phyloP scores from a whole-genome alignment of 2,888 invertebrate species.

The Slavum lentiscoides region DNA sequence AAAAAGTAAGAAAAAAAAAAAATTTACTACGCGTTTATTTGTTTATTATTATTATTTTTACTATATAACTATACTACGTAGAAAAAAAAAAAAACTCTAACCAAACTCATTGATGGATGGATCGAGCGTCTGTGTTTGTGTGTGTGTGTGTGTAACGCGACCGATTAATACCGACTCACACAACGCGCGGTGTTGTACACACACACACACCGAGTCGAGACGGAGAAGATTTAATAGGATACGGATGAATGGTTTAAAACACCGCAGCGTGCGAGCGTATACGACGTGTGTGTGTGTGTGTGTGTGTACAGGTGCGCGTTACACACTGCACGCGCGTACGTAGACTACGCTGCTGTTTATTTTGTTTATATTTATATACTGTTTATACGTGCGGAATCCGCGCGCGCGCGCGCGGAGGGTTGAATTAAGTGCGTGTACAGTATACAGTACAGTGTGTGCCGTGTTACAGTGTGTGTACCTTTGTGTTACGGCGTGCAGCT shows the following conservation, averaged over 20 bases:
- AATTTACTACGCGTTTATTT: too few relatives aligned
- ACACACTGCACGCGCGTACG: neutral
- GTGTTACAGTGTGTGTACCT: too few relatives aligned
- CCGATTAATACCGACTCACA: constrained; percentile 33
- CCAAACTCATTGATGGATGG: neutral
- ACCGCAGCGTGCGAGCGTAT: too few relatives aligned
- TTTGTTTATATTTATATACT: constrained; percentile 29
- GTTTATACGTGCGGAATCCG: neutral
- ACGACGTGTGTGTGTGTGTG: neutral
- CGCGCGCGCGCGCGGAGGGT: neutral
- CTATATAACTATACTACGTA: too few relatives aligned
- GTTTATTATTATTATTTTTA: too few relatives aligned
- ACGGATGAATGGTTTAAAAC: constrained; percentile 30
- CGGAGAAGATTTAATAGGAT: constrained; percentile 24
- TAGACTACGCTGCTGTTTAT: constrained; percentile 1
- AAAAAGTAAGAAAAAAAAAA: too few relatives aligned
- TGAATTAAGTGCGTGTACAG: neutral
- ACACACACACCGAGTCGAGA: constrained; percentile 7
- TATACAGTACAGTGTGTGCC: too few relatives aligned
- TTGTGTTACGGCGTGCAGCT: neutral
- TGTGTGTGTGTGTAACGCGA: neutral
- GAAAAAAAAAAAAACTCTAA: neutral
- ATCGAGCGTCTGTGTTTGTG: too few relatives aligned
- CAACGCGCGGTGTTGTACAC: neutral
- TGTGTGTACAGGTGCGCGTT: too few relatives aligned